These are phyloP conservation scores for Steinernema khuongi DNA, from an alignment of 1,140 invertebrate genomes.

Conservation along the genomic window DNA sequence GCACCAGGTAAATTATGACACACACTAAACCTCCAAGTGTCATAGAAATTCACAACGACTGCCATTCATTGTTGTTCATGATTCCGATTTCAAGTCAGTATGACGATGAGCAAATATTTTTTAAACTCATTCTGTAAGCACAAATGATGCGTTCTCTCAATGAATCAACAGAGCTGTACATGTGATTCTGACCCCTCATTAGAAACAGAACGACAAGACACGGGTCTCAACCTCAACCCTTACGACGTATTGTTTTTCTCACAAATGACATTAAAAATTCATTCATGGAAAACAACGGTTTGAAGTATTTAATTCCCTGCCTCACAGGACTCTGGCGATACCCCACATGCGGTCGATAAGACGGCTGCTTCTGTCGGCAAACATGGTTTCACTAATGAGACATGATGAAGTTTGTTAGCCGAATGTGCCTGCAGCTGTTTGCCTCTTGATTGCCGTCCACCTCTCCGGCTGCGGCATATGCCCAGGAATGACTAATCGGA, in stretches of 20 bases:
- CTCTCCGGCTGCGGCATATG: background rate
- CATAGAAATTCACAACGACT: too few species aligned
- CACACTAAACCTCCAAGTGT: too few species aligned
- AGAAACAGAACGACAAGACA: too few species aligned
- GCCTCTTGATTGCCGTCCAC: background rate
- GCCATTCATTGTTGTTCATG: too few species aligned
- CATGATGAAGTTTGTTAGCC: conserved; percentile 6
- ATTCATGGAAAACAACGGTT: conserved; percentile 9
- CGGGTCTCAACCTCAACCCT: too few species aligned
- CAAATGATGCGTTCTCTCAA: too few species aligned
- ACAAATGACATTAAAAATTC: conserved; percentile 5
- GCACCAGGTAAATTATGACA: too few species aligned
- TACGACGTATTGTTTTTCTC: background rate
- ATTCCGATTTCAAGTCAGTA: too few species aligned
- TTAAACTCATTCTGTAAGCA: too few species aligned
- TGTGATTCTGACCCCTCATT: too few species aligned
- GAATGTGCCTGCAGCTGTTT: background rate
- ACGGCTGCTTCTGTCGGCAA: background rate
- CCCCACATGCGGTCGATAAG: background rate
- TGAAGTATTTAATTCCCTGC: background rate
- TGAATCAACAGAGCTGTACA: too few species aligned
- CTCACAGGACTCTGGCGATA: background rate
- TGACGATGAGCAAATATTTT: too few species aligned
- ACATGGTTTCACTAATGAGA: background rate
- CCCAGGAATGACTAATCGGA: background rate